Evolutionary conservation across 2,888 invertebrate species (phyloP).

Genomic region (Drosophila paranaensis): DNA sequence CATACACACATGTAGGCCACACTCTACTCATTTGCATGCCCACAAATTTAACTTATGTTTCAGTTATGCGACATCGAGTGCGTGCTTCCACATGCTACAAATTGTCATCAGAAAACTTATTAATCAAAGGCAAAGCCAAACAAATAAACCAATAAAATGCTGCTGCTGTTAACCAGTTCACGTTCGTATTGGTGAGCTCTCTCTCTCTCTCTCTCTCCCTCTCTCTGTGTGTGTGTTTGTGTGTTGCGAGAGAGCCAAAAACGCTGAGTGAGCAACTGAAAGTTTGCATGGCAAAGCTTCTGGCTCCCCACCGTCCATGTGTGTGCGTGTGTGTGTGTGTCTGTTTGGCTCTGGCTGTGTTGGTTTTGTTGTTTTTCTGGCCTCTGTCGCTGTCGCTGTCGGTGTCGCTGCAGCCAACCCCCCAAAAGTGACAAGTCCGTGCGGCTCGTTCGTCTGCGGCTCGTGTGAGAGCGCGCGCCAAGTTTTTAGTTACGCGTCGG

Average conservation of each 20-base stretch:
- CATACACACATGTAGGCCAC: not conserved
- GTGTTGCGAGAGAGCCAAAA: conserved; percentile 38
- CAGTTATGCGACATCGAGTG: conserved; percentile 21
- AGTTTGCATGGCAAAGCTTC: conserved; percentile 44
- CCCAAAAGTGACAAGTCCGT: conserved; percentile 61
- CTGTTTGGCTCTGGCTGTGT: conserved; percentile 5
- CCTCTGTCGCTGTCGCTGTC: conserved; percentile 40
- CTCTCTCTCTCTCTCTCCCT: not conserved
- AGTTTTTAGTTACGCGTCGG: conserved; percentile 79
- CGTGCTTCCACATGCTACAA: conserved; percentile 48
- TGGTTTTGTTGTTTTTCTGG: conserved; percentile 26
- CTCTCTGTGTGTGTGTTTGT: conserved; percentile 5
- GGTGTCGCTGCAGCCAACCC: conserved; percentile 58
- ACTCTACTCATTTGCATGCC: conserved; percentile 44
- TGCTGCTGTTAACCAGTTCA: conserved; percentile 36
- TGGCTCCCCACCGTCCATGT: conserved; percentile 22
- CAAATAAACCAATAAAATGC: conserved; percentile 63
- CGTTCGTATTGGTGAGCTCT: conserved; percentile 22
- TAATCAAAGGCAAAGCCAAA: conserved; percentile 48
- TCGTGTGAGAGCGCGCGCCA: conserved; percentile 80
- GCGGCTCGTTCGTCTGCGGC: conserved; percentile 69
- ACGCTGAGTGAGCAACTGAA: conserved; percentile 45
- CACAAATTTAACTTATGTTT: conserved; percentile 44
- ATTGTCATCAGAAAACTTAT: conserved; percentile 51
- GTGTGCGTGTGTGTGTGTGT: conserved; percentile 7